Conservation (phyloP, 2,888 invertebrate genomes). For the Azorinus chamasolen region DNA sequence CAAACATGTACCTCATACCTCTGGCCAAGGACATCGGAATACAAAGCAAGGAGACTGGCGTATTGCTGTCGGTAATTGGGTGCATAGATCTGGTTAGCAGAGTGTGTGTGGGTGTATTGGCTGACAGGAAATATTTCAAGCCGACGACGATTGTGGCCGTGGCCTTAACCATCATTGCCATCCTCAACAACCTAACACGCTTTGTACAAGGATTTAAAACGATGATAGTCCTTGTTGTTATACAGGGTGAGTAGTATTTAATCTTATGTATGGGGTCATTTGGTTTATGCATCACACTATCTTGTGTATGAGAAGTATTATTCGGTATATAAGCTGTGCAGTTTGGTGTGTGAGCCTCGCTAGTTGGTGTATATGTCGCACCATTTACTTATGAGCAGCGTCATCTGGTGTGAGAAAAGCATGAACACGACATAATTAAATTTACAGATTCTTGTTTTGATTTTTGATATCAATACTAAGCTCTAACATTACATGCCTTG, state of each 20-base stretch:
- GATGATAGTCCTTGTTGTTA: conserved; percentile 13
- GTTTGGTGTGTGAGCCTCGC: too few species aligned
- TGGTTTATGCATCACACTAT: too few species aligned
- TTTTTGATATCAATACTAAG: too few species aligned
- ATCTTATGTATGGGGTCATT: too few species aligned
- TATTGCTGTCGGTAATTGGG: conserved; percentile 50
- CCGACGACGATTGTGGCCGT: conserved; percentile 42
- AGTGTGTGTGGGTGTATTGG: conserved; percentile 38
- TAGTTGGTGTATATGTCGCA: too few species aligned
- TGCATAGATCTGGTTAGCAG: conserved; percentile 41
- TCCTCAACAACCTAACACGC: conserved; percentile 31
- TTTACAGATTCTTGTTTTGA: too few species aligned
- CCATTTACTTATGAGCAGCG: too few species aligned
- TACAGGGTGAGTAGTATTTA: conserved; percentile 6
- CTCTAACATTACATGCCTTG: too few species aligned
- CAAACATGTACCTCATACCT: conserved; percentile 43
- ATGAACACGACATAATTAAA: too few species aligned
- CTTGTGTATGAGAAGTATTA: too few species aligned
- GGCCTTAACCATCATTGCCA: conserved; percentile 19
- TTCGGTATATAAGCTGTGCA: too few species aligned
- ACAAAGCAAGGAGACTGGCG: conserved; percentile 36
- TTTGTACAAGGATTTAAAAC: conserved; percentile 33
- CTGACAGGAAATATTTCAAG: conserved; percentile 50
- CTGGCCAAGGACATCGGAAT: conserved; percentile 53
- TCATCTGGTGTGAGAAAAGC: too few species aligned